Evolutionary conservation across 2,113 vertebrate species (phyloP).

Genomic region (Ctenomys sociabilis): DNA sequence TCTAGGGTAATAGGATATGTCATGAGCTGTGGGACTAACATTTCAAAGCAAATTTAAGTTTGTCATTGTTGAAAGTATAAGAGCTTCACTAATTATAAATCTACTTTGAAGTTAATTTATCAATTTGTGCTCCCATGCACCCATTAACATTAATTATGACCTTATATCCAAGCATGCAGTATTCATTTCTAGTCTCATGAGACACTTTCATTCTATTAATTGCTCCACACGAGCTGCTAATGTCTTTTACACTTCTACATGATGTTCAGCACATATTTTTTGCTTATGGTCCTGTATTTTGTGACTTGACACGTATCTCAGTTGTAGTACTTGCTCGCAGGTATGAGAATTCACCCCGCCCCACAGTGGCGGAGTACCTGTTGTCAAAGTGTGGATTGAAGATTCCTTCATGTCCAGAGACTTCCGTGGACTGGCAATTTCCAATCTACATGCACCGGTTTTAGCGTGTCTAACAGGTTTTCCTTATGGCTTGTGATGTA

Average conservation of each 20-base stretch:
- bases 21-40: not conserved
- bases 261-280: not conserved
- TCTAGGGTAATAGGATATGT: not conserved
- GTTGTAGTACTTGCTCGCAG: not conserved
- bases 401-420: not conserved
- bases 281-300: not conserved
- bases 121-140: not conserved
- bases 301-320: not conserved
- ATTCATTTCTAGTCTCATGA: not conserved
- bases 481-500: not conserved
- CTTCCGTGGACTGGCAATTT: not conserved
- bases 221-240: accelerated
- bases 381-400: not conserved
- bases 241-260: not conserved
- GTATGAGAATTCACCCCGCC: not conserved
- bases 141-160: not conserved
- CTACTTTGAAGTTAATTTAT: not conserved
- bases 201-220: not conserved
- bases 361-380: no score
- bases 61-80: not conserved
- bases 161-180: not conserved
- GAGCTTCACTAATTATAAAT: not conserved
- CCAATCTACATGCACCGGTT: not conserved
- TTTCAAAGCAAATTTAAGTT: not conserved
- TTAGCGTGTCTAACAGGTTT: not conserved